A percentile compares a stretch with the other conserved stretches of the same genome.
Conservation (phyloP, 2,113 vertebrate species). For the Rhodinocichla rosea region DNA sequence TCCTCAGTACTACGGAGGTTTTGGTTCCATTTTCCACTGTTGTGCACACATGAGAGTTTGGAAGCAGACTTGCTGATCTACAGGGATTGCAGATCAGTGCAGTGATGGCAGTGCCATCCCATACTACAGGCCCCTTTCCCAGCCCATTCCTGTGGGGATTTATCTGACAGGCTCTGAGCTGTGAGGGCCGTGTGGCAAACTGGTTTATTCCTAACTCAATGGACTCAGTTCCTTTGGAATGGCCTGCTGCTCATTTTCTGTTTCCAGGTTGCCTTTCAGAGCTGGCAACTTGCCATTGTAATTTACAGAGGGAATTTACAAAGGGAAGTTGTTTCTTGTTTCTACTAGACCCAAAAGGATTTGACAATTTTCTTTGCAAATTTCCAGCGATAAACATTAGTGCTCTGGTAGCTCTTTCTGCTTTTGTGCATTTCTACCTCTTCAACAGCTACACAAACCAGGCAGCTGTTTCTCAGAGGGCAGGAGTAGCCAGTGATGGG, state of each 20-base stretch:
- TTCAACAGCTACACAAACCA: background rate
- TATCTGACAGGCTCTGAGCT: background rate
- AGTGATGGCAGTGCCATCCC: background rate
- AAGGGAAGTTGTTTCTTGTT: background rate
- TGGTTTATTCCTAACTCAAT: background rate
- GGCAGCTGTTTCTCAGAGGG: background rate
- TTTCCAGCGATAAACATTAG: background rate
- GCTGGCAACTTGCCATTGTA: background rate
- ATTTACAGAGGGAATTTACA: background rate
- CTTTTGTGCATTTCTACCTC: background rate
- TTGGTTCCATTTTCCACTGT: background rate
- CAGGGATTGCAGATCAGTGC: background rate
- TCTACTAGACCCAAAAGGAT: background rate
- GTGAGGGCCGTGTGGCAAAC: rapidly evolving
- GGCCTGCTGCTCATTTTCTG: background rate
- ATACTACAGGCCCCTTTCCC: background rate
- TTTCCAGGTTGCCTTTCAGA: background rate
- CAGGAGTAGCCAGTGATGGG: background rate
- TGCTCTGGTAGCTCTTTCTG: background rate
- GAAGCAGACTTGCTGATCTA: background rate
- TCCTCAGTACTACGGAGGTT: background rate
- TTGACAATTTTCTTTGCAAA: background rate
- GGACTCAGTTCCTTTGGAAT: background rate
- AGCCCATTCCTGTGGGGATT: background rate
- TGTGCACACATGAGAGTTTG: background rate